Evolutionary conservation across 2,797 vertebrate species (phyloP).

Genomic region (Enteromius trimaculatus): DNA sequence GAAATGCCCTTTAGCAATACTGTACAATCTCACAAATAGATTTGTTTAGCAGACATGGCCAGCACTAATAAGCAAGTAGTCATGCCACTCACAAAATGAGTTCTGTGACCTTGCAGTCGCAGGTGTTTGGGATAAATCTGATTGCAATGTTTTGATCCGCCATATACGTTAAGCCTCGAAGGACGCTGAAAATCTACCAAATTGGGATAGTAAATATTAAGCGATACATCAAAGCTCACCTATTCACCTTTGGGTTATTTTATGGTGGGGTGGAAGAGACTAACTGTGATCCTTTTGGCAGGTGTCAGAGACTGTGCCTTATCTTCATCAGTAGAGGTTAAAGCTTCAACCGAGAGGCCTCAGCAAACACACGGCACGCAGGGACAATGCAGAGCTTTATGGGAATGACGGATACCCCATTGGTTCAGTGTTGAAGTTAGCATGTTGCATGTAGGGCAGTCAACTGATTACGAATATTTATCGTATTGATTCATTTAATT

Average conservation of each 20-base stretch:
- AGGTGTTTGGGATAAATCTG: conserved; percentile 40
- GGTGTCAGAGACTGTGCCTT: conserved; percentile 50
- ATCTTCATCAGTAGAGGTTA: conserved; percentile 46
- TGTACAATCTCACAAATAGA: conserved; percentile 53
- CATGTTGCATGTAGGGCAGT: conserved; percentile 3
- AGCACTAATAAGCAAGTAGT: conserved; percentile 34
- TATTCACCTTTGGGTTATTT: conserved; percentile 12
- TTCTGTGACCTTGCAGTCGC: conserved; percentile 47
- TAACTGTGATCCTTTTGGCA: conserved; percentile 13
- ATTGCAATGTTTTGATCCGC: conserved; percentile 6
- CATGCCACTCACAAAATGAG: conserved; percentile 45
- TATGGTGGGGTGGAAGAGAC: conserved; percentile 1
- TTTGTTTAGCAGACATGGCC: conserved; percentile 48
- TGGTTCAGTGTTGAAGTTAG: conserved; percentile 54
- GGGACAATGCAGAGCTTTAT: conserved; percentile 35
- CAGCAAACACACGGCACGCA: not conserved
- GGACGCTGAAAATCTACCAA: not conserved
- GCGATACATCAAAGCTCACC: conserved; percentile 34
- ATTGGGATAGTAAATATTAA: conserved; percentile 47
- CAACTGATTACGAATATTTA: not conserved
- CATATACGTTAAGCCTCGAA: conserved; percentile 20
- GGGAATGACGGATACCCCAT: conserved; percentile 39
- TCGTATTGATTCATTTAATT: not conserved
- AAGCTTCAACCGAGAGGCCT: conserved; percentile 17
- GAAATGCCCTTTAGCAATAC: conserved; percentile 61